Percentiles rank a stretch among this genome's conserved stretches.
phyloP scores from a whole-genome alignment of 2,888 invertebrate species.

The Mesorhabditis spiculigera region DNA sequence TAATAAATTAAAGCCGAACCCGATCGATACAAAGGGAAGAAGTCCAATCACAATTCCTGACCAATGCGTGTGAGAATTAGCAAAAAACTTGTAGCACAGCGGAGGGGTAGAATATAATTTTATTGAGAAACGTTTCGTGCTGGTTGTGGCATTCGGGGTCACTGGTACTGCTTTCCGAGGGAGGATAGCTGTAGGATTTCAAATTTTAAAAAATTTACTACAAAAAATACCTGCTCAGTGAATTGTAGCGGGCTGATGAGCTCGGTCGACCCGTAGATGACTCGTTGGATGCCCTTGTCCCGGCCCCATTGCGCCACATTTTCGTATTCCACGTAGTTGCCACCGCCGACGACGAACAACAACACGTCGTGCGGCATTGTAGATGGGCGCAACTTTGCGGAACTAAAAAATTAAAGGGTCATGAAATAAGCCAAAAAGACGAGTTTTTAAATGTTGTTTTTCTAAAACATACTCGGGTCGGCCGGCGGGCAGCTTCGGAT shows the following conservation, averaged over 20 bases:
- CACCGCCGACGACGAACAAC: conserved; percentile 65
- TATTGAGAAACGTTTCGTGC: no score
- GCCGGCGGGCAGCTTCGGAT: conserved; percentile 75
- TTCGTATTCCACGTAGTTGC: conserved; percentile 98
- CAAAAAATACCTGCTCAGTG: conserved; percentile 71
- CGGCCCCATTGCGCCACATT: conserved; percentile 70
- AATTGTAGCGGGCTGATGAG: conserved; percentile 90
- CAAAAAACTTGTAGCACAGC: no score
- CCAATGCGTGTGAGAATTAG: no score
- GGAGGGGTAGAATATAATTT: no score
- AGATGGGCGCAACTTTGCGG: conserved; percentile 12
- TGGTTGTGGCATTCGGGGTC: no score
- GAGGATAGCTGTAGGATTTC: not conserved
- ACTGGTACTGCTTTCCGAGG: not conserved
- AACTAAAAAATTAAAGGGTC: conserved; percentile 13
- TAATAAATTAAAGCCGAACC: no score
- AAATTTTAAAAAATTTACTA: not conserved
- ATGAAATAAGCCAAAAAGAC: conserved; percentile 11
- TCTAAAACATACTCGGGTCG: conserved; percentile 33
- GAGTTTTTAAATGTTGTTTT: not conserved
- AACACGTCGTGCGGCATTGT: conserved; percentile 58
- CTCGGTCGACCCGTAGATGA: conserved; percentile 92
- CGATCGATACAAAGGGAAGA: no score
- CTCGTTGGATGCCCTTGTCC: conserved; percentile 67
- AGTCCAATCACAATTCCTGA: no score